Percentiles rank a stretch among this genome's conserved stretches.
Conservation (phyloP, 2,888 invertebrate species). For the Drosophila anomelani region DNA sequence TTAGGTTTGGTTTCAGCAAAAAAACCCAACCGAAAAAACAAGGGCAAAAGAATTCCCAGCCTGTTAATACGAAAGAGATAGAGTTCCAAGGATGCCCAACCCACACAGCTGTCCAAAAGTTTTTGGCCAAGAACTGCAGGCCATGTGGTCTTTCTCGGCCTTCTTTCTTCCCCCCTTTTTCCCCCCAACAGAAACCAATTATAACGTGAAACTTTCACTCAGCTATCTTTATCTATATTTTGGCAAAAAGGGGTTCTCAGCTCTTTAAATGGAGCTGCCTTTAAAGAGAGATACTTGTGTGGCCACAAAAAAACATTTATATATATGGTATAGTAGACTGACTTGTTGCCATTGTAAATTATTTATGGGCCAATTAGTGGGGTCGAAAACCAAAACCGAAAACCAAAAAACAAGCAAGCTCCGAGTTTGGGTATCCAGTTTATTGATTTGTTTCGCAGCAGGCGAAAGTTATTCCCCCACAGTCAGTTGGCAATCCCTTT, state of each 20-base stretch:
- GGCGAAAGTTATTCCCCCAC: constrained; percentile 21
- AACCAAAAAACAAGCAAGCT: constrained; percentile 4
- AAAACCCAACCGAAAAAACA: constrained; percentile 23
- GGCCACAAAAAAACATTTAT: constrained; percentile 13
- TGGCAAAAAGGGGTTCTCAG: constrained; percentile 22
- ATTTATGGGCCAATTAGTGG: constrained; percentile 74
- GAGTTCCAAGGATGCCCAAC: constrained; percentile 11
- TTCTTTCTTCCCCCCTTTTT: background rate
- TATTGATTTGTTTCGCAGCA: constrained; percentile 45
- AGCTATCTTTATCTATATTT: constrained; percentile 5
- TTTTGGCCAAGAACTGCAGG: constrained; percentile 40
- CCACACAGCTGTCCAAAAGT: constrained; percentile 48
- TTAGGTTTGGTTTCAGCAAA: constrained; percentile 51
- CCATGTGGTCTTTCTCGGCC: constrained; percentile 25
- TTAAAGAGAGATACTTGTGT: background rate
- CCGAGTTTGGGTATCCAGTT: constrained; percentile 25
- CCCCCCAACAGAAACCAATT: constrained; percentile 22
- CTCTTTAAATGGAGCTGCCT: constrained; percentile 8
- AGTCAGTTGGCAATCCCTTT: constrained; percentile 6
- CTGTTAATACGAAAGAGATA: constrained; percentile 37
- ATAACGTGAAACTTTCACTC: constrained; percentile 19
- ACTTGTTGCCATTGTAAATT: constrained; percentile 67
- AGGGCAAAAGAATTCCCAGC: constrained; percentile 5
- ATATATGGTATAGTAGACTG: constrained; percentile 23
- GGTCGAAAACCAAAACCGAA: constrained; percentile 19